A percentile compares a stretch with the other conserved stretches of the same genome.
These are phyloP conservation scores for Rhinichthys klamathensis DNA, from an alignment of 2,113 vertebrate species.

Conservation along the genomic window DNA sequence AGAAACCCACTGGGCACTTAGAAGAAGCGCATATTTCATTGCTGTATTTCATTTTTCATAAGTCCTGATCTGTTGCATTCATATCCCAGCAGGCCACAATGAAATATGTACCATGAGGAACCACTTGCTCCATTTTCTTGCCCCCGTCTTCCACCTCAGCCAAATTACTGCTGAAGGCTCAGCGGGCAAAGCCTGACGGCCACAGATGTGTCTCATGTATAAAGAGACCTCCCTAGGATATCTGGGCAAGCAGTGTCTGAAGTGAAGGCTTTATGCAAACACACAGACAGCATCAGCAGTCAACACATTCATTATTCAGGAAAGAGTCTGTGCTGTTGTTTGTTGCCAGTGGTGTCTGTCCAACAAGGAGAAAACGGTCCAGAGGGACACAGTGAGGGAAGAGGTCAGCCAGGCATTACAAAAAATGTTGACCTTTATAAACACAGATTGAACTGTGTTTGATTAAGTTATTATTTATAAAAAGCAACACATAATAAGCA, in stretches of 20 bases:
- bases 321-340: constrained; percentile 42
- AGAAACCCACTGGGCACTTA: neutral
- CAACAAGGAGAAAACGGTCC: constrained; percentile 31
- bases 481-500: neutral
- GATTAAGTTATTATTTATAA: neutral
- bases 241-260: constrained; percentile 41
- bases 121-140: constrained; percentile 44
- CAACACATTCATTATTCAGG: constrained; percentile 55
- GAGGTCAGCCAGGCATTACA: constrained; percentile 30
- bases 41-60: constrained; percentile 39
- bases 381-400: constrained; percentile 34
- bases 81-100: constrained; percentile 23
- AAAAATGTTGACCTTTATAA: constrained; percentile 31
- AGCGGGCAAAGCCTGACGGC: constrained; percentile 30
- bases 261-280: constrained; percentile 58
- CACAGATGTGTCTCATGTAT: constrained; percentile 45
- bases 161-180: constrained; percentile 37
- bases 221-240: constrained; percentile 48
- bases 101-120: constrained; percentile 44
- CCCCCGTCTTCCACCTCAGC: constrained; percentile 33
- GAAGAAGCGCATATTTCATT: neutral
- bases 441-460: constrained; percentile 1
- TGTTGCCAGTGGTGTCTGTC: constrained; percentile 45
- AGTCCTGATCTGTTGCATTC: constrained; percentile 38
- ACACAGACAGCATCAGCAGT: constrained; percentile 51